phyloP scores from a whole-genome alignment of 2,797 vertebrate genomes.

The Cetoscarus ocellatus region DNA sequence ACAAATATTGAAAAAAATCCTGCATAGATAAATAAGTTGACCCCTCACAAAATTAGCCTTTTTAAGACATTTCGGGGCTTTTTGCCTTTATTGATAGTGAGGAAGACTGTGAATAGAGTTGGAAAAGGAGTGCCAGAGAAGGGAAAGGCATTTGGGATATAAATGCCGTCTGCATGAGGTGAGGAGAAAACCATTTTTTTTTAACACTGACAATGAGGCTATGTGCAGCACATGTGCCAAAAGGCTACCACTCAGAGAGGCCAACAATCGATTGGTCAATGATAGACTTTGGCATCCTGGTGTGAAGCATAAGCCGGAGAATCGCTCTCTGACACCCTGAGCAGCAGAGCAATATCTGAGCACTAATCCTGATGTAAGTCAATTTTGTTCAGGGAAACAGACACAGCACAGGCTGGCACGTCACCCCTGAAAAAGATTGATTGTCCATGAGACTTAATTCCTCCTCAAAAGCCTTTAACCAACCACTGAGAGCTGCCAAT shows the following conservation, averaged over 20 bases:
- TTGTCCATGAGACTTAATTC: conserved; percentile 47
- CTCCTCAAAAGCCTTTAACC: conserved; percentile 37
- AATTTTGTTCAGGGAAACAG: conserved; percentile 37
- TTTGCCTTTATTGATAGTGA: too few species aligned
- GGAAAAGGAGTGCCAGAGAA: too few species aligned
- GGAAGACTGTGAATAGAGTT: too few species aligned
- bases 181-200: not conserved
- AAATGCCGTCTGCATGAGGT: too few species aligned
- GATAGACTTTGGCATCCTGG: conserved; percentile 34
- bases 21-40: too few species aligned
- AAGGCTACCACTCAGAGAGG: conserved; percentile 16
- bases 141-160: too few species aligned
- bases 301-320: conserved; percentile 34
- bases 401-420: conserved; percentile 30
- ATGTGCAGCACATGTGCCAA: conserved; percentile 11
- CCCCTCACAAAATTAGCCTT: too few species aligned
- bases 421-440: conserved; percentile 64
- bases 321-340: conserved; percentile 39
- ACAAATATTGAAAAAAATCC: too few species aligned
- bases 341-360: conserved; percentile 61
- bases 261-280: conserved; percentile 46
- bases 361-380: conserved; percentile 46
- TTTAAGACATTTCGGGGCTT: too few species aligned
- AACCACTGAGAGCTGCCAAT: conserved; percentile 13
- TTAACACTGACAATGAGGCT: not conserved